phyloP scores from a whole-genome alignment of 2,888 invertebrate species.

The Athalia cordata region DNA sequence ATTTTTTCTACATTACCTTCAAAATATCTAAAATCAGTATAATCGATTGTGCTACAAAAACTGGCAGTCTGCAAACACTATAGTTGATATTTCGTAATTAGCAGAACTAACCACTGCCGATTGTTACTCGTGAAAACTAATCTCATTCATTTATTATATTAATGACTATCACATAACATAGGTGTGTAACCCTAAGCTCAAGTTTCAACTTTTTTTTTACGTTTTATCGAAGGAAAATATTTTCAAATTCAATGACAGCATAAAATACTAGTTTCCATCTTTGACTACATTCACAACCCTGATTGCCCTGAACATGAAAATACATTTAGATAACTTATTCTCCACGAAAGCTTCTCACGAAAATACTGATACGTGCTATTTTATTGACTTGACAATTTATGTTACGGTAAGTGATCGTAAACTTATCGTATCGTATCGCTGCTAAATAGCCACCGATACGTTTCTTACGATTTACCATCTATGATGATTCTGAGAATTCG shows the following conservation, averaged over 20 bases:
- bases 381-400: not conserved
- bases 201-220: slow-evolving; percentile 1
- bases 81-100: not conserved
- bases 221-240: slow-evolving; percentile 1
- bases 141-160: not conserved
- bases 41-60: not conserved
- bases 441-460: too few species aligned
- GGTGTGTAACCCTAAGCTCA: slow-evolving; percentile 9
- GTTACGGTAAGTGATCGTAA: too few species aligned
- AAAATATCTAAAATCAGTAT: not conserved
- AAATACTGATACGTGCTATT: slow-evolving; percentile 8
- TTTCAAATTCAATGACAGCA: not conserved
- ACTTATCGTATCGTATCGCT: too few species aligned
- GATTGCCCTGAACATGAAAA: slow-evolving; percentile 62
- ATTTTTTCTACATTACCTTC: not conserved
- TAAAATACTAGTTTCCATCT: slow-evolving; percentile 1
- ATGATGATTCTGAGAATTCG: too few species aligned
- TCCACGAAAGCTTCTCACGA: slow-evolving; percentile 16
- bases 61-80: not conserved
- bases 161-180: slow-evolving; percentile 22
- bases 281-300: slow-evolving; percentile 57
- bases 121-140: slow-evolving; percentile 7
- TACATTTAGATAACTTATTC: slow-evolving; percentile 53
- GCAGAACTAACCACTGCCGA: not conserved
- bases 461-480: too few species aligned